These are phyloP conservation scores for Halocaridina rubra DNA, from an alignment of 2,888 invertebrate species.

Conservation along the genomic window DNA sequence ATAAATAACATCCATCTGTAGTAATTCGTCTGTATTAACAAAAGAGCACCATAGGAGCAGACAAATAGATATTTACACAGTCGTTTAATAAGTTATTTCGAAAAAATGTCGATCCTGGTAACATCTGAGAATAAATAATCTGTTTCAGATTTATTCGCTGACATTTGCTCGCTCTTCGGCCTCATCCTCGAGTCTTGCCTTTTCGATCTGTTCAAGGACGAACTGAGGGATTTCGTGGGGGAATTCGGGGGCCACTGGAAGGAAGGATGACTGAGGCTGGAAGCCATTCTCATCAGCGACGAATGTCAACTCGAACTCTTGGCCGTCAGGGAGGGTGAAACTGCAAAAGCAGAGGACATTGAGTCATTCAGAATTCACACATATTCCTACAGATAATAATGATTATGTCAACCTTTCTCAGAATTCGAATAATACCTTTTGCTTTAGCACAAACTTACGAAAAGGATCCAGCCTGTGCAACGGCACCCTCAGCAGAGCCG, in stretches of 20 bases:
- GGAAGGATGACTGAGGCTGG: constrained; percentile 40
- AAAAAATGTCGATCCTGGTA: too few relatives aligned
- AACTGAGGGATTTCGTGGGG: constrained; percentile 34
- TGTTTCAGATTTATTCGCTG: too few relatives aligned
- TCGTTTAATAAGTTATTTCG: too few relatives aligned
- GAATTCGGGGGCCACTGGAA: constrained; percentile 33
- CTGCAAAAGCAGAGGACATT: neutral
- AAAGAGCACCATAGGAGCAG: too few relatives aligned
- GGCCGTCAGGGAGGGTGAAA: constrained; percentile 51
- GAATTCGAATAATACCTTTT: neutral
- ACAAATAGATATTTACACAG: too few relatives aligned
- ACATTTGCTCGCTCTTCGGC: neutral
- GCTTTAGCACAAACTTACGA: constrained; percentile 22
- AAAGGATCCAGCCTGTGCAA: constrained; percentile 16
- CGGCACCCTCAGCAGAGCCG: constrained; percentile 6
- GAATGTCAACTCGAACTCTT: constrained; percentile 37
- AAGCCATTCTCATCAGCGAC: constrained; percentile 47
- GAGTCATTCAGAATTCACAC: neutral
- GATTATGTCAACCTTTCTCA: neutral
- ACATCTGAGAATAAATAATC: too few relatives aligned
- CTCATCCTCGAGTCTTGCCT: constrained; percentile 15
- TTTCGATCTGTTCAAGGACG: constrained; percentile 47
- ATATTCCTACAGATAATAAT: neutral
- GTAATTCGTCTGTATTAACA: too few relatives aligned
- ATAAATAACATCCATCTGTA: too few relatives aligned